A percentile compares a stretch with the other conserved stretches of the same genome.
These are phyloP conservation scores for Microctenopoma stevenorrisi DNA, from an alignment of 2,797 vertebrate genomes.

Conservation along the genomic window DNA sequence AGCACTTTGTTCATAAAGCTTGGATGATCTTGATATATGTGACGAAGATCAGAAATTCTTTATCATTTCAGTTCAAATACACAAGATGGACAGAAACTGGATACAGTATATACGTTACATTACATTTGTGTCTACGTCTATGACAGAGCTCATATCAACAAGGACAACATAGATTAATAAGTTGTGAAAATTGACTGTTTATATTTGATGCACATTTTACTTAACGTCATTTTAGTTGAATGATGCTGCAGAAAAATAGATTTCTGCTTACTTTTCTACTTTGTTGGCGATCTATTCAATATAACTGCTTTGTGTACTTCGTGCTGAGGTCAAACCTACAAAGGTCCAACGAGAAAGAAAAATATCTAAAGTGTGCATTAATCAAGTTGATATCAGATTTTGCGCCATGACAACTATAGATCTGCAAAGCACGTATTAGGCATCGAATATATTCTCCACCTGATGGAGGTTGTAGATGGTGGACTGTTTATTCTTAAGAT, in stretches of 20 bases:
- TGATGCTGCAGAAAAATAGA: not conserved
- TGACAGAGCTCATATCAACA: not conserved
- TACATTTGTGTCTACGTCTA: slow-evolving; percentile 5
- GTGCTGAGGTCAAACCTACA: too few species aligned
- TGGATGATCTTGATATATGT: slow-evolving; percentile 18
- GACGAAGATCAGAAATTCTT: not conserved
- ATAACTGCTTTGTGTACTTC: too few species aligned
- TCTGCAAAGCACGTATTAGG: not conserved
- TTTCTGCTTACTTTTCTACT: not conserved
- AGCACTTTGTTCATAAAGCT: slow-evolving; percentile 25
- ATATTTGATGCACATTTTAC: too few species aligned
- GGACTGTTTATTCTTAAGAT: not conserved
- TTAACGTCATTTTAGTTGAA: not conserved
- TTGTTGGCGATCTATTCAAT: not conserved
- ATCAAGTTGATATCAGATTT: not conserved
- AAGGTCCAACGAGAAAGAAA: slow-evolving; percentile 30
- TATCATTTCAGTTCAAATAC: not conserved
- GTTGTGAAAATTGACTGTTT: not conserved
- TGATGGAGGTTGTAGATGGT: not conserved
- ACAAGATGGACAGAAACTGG: not conserved
- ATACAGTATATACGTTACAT: not conserved
- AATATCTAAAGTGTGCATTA: not conserved
- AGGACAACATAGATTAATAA: not conserved
- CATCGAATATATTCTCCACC: slow-evolving; percentile 8
- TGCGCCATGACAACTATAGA: not conserved